Conservation (phyloP, 2,113 vertebrate species). For the Plecotus auritus region DNA sequence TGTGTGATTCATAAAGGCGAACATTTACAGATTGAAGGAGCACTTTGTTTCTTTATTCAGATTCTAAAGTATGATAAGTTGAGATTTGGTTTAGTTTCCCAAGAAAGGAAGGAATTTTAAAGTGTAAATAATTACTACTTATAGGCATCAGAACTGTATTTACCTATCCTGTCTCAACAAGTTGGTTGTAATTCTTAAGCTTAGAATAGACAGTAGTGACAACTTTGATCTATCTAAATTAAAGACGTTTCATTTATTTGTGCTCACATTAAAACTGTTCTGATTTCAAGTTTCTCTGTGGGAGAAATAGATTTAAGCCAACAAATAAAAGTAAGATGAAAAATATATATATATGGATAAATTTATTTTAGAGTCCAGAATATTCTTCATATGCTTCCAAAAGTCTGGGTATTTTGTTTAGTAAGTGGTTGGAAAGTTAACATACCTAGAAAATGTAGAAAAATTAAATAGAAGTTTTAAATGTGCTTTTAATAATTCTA, state of each 20-base stretch:
- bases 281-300: background rate
- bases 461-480: constrained; percentile 37
- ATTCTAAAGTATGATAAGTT: constrained; percentile 7
- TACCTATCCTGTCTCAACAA: constrained; percentile 15
- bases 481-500: constrained; percentile 48
- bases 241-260: background rate
- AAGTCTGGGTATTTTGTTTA: background rate
- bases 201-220: background rate
- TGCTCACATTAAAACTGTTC: constrained; percentile 13
- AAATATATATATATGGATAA: background rate
- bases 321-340: background rate
- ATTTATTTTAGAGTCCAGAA: constrained; percentile 16
- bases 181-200: constrained; percentile 31
- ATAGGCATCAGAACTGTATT: background rate
- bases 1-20: background rate
- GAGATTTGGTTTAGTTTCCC: background rate
- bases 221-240: background rate
- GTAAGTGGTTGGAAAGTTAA: constrained; percentile 22
- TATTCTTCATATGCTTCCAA: constrained; percentile 37
- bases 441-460: constrained; percentile 10
- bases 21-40: background rate
- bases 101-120: background rate
- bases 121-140: constrained; percentile 26
- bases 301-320: constrained; percentile 1
- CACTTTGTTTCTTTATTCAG: background rate